Evolutionary conservation across 2,888 invertebrate genomes (phyloP).

Genomic region (Girardia tigrina): DNA sequence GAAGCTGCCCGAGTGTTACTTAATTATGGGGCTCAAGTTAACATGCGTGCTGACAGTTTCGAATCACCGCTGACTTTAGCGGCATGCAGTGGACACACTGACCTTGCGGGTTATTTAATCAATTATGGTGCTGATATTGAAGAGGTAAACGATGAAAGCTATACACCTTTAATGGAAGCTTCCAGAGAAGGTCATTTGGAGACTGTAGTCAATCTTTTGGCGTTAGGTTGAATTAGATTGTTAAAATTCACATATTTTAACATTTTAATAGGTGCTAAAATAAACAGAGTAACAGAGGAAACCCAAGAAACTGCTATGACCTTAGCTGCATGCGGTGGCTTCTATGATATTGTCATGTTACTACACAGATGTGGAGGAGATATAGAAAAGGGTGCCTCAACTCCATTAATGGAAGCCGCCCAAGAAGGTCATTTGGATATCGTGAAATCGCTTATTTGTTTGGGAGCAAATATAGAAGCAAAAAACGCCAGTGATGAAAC

Average conservation of each 20-base stretch:
- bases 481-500: conserved; percentile 87
- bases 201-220: conserved; percentile 81
- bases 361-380: conserved; percentile 76
- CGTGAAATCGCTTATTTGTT: conserved; percentile 72
- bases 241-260: conserved; percentile 32
- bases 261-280: conserved; percentile 61
- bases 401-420: conserved; percentile 94
- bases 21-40: conserved; percentile 66
- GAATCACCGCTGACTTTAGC: conserved; percentile 94
- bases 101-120: conserved; percentile 80
- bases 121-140: conserved; percentile 95
- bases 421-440: conserved; percentile 92
- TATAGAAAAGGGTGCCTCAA: conserved; percentile 83
- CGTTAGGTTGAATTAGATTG: conserved; percentile 57
- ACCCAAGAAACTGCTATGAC: conserved; percentile 92
- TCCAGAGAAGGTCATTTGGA: conserved; percentile 94
- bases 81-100: conserved; percentile 94
- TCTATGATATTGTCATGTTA: conserved; percentile 80
- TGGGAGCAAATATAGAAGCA: conserved; percentile 84
- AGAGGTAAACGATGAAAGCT: conserved; percentile 96
- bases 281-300: conserved; percentile 95
- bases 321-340: conserved; percentile 79
- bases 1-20: conserved; percentile 82
- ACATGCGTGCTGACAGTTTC: conserved; percentile 97
- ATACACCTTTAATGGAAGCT: conserved; percentile 97